These are phyloP conservation scores for Condylostylus longicornis DNA, from an alignment of 1,140 invertebrate species.

Conservation along the genomic window DNA sequence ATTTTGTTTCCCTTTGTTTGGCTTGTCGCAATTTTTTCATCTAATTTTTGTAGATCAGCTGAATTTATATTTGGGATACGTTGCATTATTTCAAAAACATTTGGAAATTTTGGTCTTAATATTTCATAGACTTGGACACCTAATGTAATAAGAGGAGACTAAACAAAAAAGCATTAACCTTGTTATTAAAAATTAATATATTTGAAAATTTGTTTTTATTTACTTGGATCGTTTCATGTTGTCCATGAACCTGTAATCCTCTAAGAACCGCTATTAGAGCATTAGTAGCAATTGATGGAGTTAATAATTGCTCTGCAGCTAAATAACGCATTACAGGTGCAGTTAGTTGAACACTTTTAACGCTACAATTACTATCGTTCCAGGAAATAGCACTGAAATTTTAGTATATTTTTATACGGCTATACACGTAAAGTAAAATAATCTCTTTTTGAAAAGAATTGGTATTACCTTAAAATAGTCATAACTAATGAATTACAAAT, in stretches of 20 bases:
- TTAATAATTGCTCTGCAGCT: slow-evolving; percentile 42
- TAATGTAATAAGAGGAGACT: slow-evolving; percentile 24
- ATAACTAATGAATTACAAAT: slow-evolving; percentile 48
- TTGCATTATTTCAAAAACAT: slow-evolving; percentile 45
- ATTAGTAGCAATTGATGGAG: slow-evolving; percentile 46
- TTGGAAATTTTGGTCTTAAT: slow-evolving; percentile 56
- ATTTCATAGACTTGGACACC: slow-evolving; percentile 60
- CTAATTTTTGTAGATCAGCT: slow-evolving; percentile 62
- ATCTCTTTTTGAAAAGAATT: no score
- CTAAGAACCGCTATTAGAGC: slow-evolving; percentile 59
- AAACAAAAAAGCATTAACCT: slow-evolving; percentile 8
- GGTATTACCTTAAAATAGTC: slow-evolving; percentile 44
- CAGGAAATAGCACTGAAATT: slow-evolving; percentile 63
- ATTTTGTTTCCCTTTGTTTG: slow-evolving; percentile 58
- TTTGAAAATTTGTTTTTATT: no score
- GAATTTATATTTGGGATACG: slow-evolving; percentile 62
- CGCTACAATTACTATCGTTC: slow-evolving; percentile 65
- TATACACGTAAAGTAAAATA: slow-evolving; percentile 2
- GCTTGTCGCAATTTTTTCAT: slow-evolving; percentile 60
- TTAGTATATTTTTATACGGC: no score
- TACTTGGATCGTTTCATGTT: slow-evolving; percentile 68
- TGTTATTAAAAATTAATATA: no score
- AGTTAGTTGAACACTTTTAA: slow-evolving; percentile 57
- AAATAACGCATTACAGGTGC: slow-evolving; percentile 48
- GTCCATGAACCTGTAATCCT: slow-evolving; percentile 60